phyloP scores from a whole-genome alignment of 1,140 invertebrate species.

The Nomia melanderi region DNA sequence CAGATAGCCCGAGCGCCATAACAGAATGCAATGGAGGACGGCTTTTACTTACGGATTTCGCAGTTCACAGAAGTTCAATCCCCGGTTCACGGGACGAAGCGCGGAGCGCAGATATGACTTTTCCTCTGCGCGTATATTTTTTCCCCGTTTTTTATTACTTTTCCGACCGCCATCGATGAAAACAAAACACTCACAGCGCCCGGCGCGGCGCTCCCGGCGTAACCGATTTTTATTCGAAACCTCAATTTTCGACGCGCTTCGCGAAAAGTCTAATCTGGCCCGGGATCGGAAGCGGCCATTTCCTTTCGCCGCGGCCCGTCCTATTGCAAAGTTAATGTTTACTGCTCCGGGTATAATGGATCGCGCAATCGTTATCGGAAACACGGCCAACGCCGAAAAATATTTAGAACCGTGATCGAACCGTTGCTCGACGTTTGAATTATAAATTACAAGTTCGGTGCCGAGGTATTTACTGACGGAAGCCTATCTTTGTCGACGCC shows the following conservation, averaged over 20 bases:
- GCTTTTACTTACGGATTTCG: too few relatives aligned
- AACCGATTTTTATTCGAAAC: slow-evolving; percentile 1
- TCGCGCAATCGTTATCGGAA: neutral
- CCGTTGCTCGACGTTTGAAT: neutral
- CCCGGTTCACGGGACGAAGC: neutral
- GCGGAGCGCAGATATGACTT: neutral
- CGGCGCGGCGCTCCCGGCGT: neutral
- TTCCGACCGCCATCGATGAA: neutral
- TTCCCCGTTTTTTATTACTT: too few relatives aligned
- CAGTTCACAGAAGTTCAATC: too few relatives aligned
- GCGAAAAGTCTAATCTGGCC: neutral
- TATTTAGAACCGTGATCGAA: neutral
- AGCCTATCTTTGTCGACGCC: neutral
- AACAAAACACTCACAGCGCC: neutral
- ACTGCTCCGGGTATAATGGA: neutral
- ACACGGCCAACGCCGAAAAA: neutral
- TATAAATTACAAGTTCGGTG: neutral
- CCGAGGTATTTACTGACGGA: neutral
- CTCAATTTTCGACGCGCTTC: neutral
- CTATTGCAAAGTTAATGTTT: slow-evolving; percentile 1
- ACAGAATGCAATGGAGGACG: too few relatives aligned
- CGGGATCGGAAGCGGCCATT: neutral
- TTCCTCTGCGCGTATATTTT: too few relatives aligned
- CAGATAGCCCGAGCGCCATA: too few relatives aligned
- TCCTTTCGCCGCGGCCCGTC: neutral